phyloP scores from a whole-genome alignment of 1,140 invertebrate genomes.

The Latrodectus geometricus region DNA sequence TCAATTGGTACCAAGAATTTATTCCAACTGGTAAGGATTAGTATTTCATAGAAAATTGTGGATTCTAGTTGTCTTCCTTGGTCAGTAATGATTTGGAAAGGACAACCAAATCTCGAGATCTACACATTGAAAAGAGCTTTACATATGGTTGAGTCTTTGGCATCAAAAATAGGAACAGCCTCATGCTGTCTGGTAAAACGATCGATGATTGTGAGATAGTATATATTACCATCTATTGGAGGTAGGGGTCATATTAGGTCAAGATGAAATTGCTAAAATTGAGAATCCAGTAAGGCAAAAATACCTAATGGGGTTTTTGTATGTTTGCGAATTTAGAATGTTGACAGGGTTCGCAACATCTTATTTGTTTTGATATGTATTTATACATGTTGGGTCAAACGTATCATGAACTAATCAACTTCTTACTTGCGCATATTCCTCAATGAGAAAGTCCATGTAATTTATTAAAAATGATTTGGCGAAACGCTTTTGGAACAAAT shows the following conservation, averaged over 20 bases:
- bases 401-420: too few relatives aligned
- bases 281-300: background rate
- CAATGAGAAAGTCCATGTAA: too few relatives aligned
- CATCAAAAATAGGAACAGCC: conserved; percentile 68
- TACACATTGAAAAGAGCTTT: conserved; percentile 66
- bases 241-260: conserved; percentile 72
- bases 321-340: too few relatives aligned
- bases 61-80: conserved; percentile 70
- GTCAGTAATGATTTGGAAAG: conserved; percentile 67
- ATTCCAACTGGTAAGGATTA: conserved; percentile 32
- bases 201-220: conserved; percentile 70
- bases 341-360: too few relatives aligned
- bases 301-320: too few relatives aligned
- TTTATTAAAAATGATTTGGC: too few relatives aligned
- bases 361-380: too few relatives aligned
- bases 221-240: conserved; percentile 65
- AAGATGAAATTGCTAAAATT: conserved; percentile 67
- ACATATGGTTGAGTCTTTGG: conserved; percentile 67
- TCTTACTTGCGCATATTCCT: too few relatives aligned
- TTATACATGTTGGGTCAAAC: too few relatives aligned
- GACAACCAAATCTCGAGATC: conserved; percentile 67
- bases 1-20: conserved; percentile 15
- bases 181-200: conserved; percentile 70
- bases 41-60: conserved; percentile 64
- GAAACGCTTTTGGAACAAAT: background rate